A percentile compares a stretch with the other conserved stretches of the same genome.
Conservation (phyloP, 2,113 vertebrate genomes). For the Aythya baeri region DNA sequence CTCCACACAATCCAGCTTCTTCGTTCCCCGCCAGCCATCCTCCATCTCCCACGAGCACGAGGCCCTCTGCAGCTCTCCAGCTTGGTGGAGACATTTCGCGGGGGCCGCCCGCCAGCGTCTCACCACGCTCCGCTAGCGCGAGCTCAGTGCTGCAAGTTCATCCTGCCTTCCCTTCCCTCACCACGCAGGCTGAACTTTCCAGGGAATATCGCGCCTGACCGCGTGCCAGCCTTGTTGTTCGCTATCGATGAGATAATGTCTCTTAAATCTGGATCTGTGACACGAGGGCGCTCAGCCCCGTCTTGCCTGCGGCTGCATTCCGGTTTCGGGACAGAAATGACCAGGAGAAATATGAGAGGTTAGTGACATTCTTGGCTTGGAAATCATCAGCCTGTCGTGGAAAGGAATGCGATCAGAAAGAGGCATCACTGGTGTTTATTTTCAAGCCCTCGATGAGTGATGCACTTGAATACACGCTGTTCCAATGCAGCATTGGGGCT, state of each 20-base stretch:
- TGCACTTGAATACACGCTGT: background rate
- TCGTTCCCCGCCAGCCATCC: background rate
- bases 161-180: background rate
- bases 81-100: fast-evolving
- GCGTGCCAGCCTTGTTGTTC: conserved; percentile 38
- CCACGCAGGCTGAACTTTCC: background rate
- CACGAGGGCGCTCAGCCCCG: conserved; percentile 27
- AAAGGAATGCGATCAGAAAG: conserved; percentile 68
- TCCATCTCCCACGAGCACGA: background rate
- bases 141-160: background rate
- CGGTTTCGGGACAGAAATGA: conserved; percentile 62
- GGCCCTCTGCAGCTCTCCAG: background rate
- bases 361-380: conserved; percentile 73
- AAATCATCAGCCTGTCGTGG: conserved; percentile 49
- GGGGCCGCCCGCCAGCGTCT: background rate
- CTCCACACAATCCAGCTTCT: background rate
- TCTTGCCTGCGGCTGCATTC: background rate
- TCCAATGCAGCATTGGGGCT: background rate
- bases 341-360: conserved; percentile 71
- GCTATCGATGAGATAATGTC: conserved; percentile 73
- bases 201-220: background rate
- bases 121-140: fast-evolving
- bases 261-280: conserved; percentile 67
- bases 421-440: conserved; percentile 51
- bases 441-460: conserved; percentile 44